Base-by-base conservation (phyloP, 2,113 vertebrate species). In the Tichodroma muraria region DNA sequence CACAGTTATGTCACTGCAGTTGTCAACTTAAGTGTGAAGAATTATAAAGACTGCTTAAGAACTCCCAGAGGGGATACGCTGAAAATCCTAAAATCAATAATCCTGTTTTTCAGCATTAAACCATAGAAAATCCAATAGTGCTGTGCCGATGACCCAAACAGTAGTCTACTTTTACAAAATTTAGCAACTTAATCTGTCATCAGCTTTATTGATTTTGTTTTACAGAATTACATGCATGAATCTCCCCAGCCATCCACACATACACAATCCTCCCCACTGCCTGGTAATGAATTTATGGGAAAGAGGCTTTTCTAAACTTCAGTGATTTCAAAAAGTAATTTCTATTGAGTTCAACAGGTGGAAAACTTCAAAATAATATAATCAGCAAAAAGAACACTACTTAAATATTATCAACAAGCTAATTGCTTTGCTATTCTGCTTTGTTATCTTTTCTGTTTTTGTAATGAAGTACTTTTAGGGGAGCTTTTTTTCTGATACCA, bases 51-150 rank as follows among this genome's bases (percentile, higher is more conserved):
- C 94, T 87, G 87, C 92, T 95, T 96, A 97, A 97, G 95, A 96
- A 97, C 97, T 97, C 96, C 97, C 96, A 90, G 95, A 94, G 95
- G 82, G 90, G 93, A 95, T 80, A 96, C 11, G 22, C 85, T 95
- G 95, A 97, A 98, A 98, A 98, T 98, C 98, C 98, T 95, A 97
- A 98, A 98, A 98, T 98, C 98, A 98, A 98, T 98, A 98, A 97
- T 95, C 97, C 94, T 94, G 96, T 97, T 98, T 97, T 97, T 98
- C 97, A 98, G 97, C 95, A 95, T 85, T 95, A 97, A 96, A 96
- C 90, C 94, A 94, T 72, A 97, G 97, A 97, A 98, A 97, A 98
- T 97, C 97, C 97, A 97, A 97, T 94, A 95, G 95, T 78, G 72
- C 90, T 76, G 92, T 88, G 94, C 50, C 70, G 94, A 96, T 96